Conservation (phyloP, 1,140 invertebrate genomes). For the Acarapis woodi region DNA sequence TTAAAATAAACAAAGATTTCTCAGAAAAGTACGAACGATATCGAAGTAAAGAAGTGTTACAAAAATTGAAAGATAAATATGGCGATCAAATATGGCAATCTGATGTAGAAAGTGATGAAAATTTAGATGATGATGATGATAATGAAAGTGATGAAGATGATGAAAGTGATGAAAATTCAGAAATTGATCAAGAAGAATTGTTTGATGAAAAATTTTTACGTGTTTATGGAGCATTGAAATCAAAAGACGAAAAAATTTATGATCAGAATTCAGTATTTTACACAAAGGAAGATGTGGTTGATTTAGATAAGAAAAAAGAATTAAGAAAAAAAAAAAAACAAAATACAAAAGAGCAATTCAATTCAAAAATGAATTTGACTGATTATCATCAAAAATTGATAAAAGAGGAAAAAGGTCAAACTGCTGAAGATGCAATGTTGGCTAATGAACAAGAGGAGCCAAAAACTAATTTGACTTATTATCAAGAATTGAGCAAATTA, state of each 20-base stretch:
- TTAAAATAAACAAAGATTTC: constrained; percentile 44
- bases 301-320: constrained; percentile 13
- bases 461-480: constrained; percentile 4
- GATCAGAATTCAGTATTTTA: constrained; percentile 18
- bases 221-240: constrained; percentile 22
- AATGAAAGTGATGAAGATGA: neutral
- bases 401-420: constrained; percentile 18
- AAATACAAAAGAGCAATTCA: constrained; percentile 15
- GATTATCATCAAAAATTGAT: constrained; percentile 23
- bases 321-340: constrained; percentile 7
- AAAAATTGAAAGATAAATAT: constrained; percentile 49
- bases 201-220: constrained; percentile 21
- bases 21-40: constrained; percentile 47
- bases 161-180: neutral
- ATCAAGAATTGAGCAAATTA: constrained; percentile 11
- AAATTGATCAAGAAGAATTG: neutral
- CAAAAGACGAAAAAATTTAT: constrained; percentile 23
- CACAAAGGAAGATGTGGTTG: constrained; percentile 9
- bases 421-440: constrained; percentile 7
- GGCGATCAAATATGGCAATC: constrained; percentile 22
- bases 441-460: neutral
- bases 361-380: constrained; percentile 19
- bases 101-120: neutral
- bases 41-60: constrained; percentile 49
- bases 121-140: constrained; percentile 4